Evolutionary conservation across 2,797 vertebrate species (phyloP).

Genomic region (Melanitta fusca): DNA sequence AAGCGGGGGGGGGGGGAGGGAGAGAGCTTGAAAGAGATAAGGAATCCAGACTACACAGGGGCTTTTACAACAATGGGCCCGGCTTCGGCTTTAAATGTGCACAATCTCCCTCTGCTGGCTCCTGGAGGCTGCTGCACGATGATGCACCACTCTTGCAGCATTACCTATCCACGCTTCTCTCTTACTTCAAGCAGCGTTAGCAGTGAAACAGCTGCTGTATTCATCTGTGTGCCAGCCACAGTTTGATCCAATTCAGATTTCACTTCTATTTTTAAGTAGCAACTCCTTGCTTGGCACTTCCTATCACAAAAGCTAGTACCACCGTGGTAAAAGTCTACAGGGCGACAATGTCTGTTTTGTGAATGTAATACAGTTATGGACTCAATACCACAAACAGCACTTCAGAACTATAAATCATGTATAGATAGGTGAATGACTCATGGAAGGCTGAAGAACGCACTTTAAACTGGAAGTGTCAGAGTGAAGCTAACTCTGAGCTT

Average conservation of each 20-base stretch:
- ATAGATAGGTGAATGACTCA: rapidly evolving
- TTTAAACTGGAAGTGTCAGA: neutral
- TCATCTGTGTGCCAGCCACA: too few relatives aligned
- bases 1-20: neutral
- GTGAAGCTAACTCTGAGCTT: neutral
- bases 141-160: rapidly evolving
- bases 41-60: neutral
- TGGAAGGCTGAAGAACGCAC: neutral
- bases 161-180: neutral
- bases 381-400: neutral
- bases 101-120: conserved; percentile 78
- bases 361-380: rapidly evolving
- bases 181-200: neutral
- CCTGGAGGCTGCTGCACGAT: neutral
- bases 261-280: neutral
- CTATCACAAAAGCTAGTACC: neutral
- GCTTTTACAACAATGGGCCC: neutral
- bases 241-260: neutral
- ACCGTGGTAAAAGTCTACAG: neutral
- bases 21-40: neutral
- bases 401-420: neutral
- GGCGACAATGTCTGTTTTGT: rapidly evolving
- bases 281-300: rapidly evolving
- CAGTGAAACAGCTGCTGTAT: rapidly evolving
- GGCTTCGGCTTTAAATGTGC: conserved; percentile 22